Evolutionary conservation across 2,113 vertebrate species (phyloP), one percentile per base, ranked within the genome.

Genomic region (Stigmatopora nigra): DNA sequence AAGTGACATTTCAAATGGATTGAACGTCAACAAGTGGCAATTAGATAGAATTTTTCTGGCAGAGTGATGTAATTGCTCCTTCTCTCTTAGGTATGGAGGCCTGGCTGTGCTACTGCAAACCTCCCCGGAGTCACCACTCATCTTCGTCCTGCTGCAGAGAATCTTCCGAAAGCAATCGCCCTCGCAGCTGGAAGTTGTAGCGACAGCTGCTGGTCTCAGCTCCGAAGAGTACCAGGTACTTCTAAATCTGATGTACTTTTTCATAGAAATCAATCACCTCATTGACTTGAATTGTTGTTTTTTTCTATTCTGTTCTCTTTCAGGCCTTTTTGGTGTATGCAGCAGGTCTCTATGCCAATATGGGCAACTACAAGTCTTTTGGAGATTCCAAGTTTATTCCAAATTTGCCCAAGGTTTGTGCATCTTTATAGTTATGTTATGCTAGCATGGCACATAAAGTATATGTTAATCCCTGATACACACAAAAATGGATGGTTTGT

Each of bases 311-410:
- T 51, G 10, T 77, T 41, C 66, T 3, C 48, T 8, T 76, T 31
- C 67, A 95, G 94, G 94, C 93, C 0, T 92, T 96, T 73, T 84
- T 96, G 73, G 94, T 96, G 36, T 96, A 94, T 67, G 81, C 93
- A n/a, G 93, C 94, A 0, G 94, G 93, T 9, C 72, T 96, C 61
- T 96, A 93, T 83, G 91, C 93, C 86, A 96, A 96, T 84, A 96
- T 96, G 94, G 94, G 94, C 53, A 96, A 96, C 90, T 96, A 96
- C 83, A 96, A 96, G 73, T 96, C 94, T 22, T 96, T 96, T 8
- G 94, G 94, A 4, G 94, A 96, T 84, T 95, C 94, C 25, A 96
- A 96, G 80, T 96, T 96, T 76, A 88, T 96, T 48, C 94, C 94
- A 65, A 95, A 92, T 78, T 72, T 96, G 16, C 89, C 93, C 8